phyloP scores from a whole-genome alignment of 2,113 vertebrate species.

The Mus musculus region DNA sequence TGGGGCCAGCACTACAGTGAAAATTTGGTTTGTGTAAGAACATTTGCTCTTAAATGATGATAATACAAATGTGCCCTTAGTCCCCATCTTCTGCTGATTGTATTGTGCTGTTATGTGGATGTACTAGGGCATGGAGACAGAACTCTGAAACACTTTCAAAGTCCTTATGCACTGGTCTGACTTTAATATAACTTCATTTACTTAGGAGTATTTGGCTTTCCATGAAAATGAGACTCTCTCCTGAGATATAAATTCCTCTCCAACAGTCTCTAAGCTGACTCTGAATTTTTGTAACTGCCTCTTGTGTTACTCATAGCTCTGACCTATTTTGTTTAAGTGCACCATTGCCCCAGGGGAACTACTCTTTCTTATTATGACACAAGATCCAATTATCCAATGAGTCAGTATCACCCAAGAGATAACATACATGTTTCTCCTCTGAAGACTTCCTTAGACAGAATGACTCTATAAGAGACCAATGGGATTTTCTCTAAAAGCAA shows the following conservation, averaged over 20 bases:
- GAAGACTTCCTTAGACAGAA: constrained; percentile 41
- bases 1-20: background rate
- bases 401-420: constrained; percentile 44
- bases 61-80: constrained; percentile 46
- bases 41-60: constrained; percentile 53
- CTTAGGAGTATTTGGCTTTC: constrained; percentile 62
- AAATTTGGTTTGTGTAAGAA: constrained; percentile 22
- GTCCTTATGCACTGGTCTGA: background rate
- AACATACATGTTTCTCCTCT: constrained; percentile 16
- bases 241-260: constrained; percentile 58
- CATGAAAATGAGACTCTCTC: constrained; percentile 68
- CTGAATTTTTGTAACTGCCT: constrained; percentile 61
- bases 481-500: constrained; percentile 28
- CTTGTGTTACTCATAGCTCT: constrained; percentile 63
- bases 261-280: constrained; percentile 58
- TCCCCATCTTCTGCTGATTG: background rate
- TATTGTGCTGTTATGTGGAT: background rate
- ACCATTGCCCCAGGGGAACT: constrained; percentile 3
- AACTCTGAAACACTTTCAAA: background rate
- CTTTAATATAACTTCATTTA: constrained; percentile 47
- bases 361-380: constrained; percentile 49
- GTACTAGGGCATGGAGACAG: background rate
- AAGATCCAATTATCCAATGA: constrained; percentile 66
- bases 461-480: constrained; percentile 17
- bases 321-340: constrained; percentile 68